A percentile compares a stretch with the other conserved stretches of the same genome.
These are phyloP conservation scores for Podarcis siculus DNA, from an alignment of 2,797 vertebrate genomes.

Conservation along the genomic window DNA sequence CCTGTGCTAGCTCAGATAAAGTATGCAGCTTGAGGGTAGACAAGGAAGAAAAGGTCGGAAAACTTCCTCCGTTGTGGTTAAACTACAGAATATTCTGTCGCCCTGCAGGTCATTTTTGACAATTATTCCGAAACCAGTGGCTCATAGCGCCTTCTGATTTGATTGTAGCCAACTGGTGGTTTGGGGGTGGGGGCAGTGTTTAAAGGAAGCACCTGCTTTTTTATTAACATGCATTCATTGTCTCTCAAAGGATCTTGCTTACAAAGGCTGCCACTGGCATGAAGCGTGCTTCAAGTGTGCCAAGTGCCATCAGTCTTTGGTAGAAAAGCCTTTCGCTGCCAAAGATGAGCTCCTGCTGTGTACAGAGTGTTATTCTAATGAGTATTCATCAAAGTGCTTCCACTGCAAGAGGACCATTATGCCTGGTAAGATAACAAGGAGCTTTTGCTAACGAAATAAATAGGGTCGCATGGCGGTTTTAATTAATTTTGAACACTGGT, in stretches of 20 bases:
- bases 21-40: too few relatives aligned
- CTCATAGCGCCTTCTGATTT: not conserved
- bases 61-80: too few relatives aligned
- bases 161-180: rapidly evolving
- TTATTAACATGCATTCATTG: slow-evolving; percentile 58
- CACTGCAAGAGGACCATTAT: slow-evolving; percentile 94
- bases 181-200: too few relatives aligned
- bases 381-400: slow-evolving; percentile 93
- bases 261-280: slow-evolving; percentile 95
- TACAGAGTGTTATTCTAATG: slow-evolving; percentile 90
- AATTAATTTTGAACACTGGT: not conserved
- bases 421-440: slow-evolving; percentile 84
- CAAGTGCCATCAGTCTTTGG: slow-evolving; percentile 88
- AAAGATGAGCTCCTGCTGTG: slow-evolving; percentile 93
- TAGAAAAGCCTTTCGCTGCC: slow-evolving; percentile 94
- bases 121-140: not conserved
- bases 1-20: too few relatives aligned
- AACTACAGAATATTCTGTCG: too few relatives aligned
- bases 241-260: slow-evolving; percentile 89
- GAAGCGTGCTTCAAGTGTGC: slow-evolving; percentile 92
- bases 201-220: slow-evolving; percentile 29
- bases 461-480: not conserved
- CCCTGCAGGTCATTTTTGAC: not conserved
- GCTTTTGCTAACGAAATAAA: not conserved
- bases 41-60: too few relatives aligned